Conservation (phyloP, 2,888 invertebrate genomes). For the Timandra comae region DNA sequence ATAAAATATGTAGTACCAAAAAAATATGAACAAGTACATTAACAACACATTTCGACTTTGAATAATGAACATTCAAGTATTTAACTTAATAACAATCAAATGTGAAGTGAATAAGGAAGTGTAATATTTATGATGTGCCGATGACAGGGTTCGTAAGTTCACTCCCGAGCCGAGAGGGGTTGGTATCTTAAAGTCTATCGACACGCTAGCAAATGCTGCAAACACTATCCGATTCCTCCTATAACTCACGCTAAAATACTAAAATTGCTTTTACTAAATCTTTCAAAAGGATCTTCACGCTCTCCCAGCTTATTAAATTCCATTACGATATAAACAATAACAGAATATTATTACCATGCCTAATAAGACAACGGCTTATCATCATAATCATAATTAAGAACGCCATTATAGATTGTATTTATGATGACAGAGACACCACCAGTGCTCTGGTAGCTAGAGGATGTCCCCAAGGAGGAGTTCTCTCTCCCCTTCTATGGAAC, state of each 20-base stretch:
- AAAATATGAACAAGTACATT: too few relatives aligned
- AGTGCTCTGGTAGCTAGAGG: too few relatives aligned
- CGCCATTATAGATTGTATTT: conserved; percentile 7
- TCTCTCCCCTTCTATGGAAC: too few relatives aligned
- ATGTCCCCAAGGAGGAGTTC: too few relatives aligned
- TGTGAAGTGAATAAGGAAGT: conserved; percentile 2
- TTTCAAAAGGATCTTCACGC: conserved; percentile 70
- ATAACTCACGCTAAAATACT: conserved; percentile 71
- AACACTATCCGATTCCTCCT: conserved; percentile 69
- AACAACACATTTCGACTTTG: too few relatives aligned
- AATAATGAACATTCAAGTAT: too few relatives aligned
- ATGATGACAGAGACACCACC: too few relatives aligned
- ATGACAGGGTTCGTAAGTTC: conserved; percentile 22
- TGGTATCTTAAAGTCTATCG: conserved; percentile 59
- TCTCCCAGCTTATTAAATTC: conserved; percentile 68
- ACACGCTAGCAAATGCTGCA: conserved; percentile 55
- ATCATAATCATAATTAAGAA: conserved; percentile 14
- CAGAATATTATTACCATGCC: conserved; percentile 60
- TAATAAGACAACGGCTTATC: conserved; percentile 23
- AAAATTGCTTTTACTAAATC: conserved; percentile 72
- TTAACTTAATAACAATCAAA: too few relatives aligned
- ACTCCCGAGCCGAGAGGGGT: conserved; percentile 28
- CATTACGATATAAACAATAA: conserved; percentile 68
- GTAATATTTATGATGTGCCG: conserved; percentile 5
- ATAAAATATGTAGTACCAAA: too few relatives aligned